Evolutionary conservation across 2,888 invertebrate genomes (phyloP).

Genomic region (Atherix ibis): DNA sequence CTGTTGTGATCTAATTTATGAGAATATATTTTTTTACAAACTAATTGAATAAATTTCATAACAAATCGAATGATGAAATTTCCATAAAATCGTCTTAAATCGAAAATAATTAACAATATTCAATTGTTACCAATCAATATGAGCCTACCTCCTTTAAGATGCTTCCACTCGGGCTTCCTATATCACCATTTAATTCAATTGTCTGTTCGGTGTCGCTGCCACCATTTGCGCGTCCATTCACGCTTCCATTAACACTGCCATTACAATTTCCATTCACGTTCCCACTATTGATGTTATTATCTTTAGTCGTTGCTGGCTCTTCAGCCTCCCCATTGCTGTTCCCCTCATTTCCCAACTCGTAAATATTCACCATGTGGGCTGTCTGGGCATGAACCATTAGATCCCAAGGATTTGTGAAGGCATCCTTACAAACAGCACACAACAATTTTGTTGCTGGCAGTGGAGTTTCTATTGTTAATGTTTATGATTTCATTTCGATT

Average conservation of each 20-base stretch:
- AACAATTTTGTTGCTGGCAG: conserved; percentile 36
- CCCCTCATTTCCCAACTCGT: conserved; percentile 40
- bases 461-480: conserved; percentile 28
- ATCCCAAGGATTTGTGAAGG: conserved; percentile 51
- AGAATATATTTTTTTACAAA: too few relatives aligned
- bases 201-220: conserved; percentile 3
- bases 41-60: too few relatives aligned
- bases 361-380: conserved; percentile 53
- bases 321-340: conserved; percentile 8
- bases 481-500: too few relatives aligned
- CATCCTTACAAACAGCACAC: conserved; percentile 51
- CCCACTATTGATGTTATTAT: conserved; percentile 1
- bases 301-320: background rate
- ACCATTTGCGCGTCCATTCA: conserved; percentile 2
- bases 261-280: background rate
- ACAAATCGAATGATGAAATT: too few relatives aligned
- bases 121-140: too few relatives aligned
- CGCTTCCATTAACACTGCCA: background rate
- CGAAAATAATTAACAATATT: too few relatives aligned
- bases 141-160: conserved; percentile 27
- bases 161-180: conserved; percentile 20
- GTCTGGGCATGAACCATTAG: conserved; percentile 54
- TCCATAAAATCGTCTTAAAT: too few relatives aligned
- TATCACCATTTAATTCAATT: conserved; percentile 7
- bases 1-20: too few relatives aligned